These are phyloP conservation scores for Eristalis intricaria DNA, from an alignment of 2,888 invertebrate species.

Conservation along the genomic window DNA sequence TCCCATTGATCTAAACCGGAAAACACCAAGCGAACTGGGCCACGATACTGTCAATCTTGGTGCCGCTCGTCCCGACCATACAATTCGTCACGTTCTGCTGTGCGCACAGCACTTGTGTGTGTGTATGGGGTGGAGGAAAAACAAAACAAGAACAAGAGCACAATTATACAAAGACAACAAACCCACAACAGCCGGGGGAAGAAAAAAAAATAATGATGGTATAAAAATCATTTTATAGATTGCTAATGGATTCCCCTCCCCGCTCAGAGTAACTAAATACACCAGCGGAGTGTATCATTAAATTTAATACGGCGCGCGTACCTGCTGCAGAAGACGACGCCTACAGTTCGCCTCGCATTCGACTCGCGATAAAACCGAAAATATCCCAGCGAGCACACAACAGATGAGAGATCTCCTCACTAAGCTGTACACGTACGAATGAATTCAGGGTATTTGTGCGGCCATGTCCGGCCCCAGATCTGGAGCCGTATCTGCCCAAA, in stretches of 20 bases:
- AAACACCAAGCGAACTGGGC: constrained; percentile 37
- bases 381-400: constrained; percentile 6
- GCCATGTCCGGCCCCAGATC: constrained; percentile 26
- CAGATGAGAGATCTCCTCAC: constrained; percentile 20
- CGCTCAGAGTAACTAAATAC: constrained; percentile 55
- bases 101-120: not conserved
- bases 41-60: constrained; percentile 24
- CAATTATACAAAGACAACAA: constrained; percentile 42
- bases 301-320: constrained; percentile 55
- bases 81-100: constrained; percentile 47
- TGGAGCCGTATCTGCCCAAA: constrained; percentile 26
- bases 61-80: not conserved
- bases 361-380: constrained; percentile 24
- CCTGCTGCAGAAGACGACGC: constrained; percentile 51
- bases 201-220: constrained; percentile 62
- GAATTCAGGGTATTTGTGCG: constrained; percentile 9
- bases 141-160: constrained; percentile 8
- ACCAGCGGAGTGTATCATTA: constrained; percentile 49
- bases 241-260: constrained; percentile 64
- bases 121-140: not conserved
- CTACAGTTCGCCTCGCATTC: constrained; percentile 40
- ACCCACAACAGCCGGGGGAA: constrained; percentile 15
- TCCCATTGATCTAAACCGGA: constrained; percentile 18
- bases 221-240: constrained; percentile 70
- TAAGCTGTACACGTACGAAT: not conserved